Conservation (phyloP, 1,140 invertebrate genomes). For the Drosophila kepulauana region DNA sequence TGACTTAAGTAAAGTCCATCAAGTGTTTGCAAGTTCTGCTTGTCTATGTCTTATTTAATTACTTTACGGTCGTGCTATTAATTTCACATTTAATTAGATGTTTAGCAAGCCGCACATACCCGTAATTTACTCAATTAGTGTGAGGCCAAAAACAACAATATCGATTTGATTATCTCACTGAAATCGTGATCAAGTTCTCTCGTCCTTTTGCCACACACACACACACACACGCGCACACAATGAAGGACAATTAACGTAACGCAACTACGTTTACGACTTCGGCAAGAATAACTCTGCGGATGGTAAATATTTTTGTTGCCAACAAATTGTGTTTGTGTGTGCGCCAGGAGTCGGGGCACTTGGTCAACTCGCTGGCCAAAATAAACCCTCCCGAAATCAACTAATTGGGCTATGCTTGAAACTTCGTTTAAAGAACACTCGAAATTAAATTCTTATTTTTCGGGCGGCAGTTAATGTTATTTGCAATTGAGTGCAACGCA, state of each 20-base stretch:
- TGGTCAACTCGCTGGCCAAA: neutral
- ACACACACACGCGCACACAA: constrained; percentile 41
- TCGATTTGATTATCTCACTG: constrained; percentile 39
- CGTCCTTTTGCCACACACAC: too few relatives aligned
- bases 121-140: constrained; percentile 59
- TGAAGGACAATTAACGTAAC: constrained; percentile 42
- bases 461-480: neutral
- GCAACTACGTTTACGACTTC: constrained; percentile 10
- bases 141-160: constrained; percentile 23
- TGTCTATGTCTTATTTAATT: constrained; percentile 8
- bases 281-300: constrained; percentile 7
- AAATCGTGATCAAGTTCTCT: constrained; percentile 8
- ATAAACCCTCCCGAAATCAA: neutral
- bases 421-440: neutral
- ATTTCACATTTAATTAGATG: constrained; percentile 71
- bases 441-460: constrained; percentile 2
- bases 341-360: neutral
- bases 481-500: neutral
- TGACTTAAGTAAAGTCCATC: neutral
- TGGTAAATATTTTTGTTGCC: constrained; percentile 21
- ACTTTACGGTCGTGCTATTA: constrained; percentile 32
- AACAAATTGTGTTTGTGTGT: constrained; percentile 4
- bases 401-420: constrained; percentile 14
- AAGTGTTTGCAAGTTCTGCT: neutral
- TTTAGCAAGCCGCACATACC: constrained; percentile 26